These are phyloP conservation scores for Polylopha cassiicola DNA, from an alignment of 2,888 invertebrate species.

Conservation along the genomic window DNA sequence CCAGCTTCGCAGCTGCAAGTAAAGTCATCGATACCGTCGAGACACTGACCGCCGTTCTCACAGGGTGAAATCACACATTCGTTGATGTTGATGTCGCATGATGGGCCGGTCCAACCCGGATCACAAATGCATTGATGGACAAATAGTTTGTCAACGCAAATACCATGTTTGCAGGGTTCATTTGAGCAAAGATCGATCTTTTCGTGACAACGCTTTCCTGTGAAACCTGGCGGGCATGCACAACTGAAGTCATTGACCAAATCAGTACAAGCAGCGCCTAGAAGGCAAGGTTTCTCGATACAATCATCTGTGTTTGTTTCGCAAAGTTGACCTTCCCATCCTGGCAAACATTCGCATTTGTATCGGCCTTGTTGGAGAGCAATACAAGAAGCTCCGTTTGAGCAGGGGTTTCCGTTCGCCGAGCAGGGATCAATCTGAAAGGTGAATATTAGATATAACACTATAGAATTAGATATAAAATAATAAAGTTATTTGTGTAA, in stretches of 20 bases:
- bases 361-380: slow-evolving; percentile 94
- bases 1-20: slow-evolving; percentile 95
- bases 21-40: slow-evolving; percentile 90
- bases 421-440: slow-evolving; percentile 91
- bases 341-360: slow-evolving; percentile 96
- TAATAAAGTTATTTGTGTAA: no score
- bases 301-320: slow-evolving; percentile 96
- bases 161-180: slow-evolving; percentile 94
- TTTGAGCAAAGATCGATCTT: slow-evolving; percentile 95
- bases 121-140: slow-evolving; percentile 92
- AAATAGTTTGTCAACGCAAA: slow-evolving; percentile 93
- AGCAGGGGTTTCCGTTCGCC: slow-evolving; percentile 92
- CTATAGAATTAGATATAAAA: no score
- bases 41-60: slow-evolving; percentile 93
- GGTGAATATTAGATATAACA: slow-evolving; percentile 8
- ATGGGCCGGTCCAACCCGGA: slow-evolving; percentile 92
- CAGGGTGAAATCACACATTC: slow-evolving; percentile 94
- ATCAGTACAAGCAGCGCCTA: slow-evolving; percentile 95
- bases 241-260: slow-evolving; percentile 96
- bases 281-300: slow-evolving; percentile 91
- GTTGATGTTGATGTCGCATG: slow-evolving; percentile 94
- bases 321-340: slow-evolving; percentile 98
- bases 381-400: slow-evolving; percentile 92
- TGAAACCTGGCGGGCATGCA: slow-evolving; percentile 94
- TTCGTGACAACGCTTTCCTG: slow-evolving; percentile 96